phyloP scores from a whole-genome alignment of 2,888 invertebrate genomes.

The Notodonta dromedarius region DNA sequence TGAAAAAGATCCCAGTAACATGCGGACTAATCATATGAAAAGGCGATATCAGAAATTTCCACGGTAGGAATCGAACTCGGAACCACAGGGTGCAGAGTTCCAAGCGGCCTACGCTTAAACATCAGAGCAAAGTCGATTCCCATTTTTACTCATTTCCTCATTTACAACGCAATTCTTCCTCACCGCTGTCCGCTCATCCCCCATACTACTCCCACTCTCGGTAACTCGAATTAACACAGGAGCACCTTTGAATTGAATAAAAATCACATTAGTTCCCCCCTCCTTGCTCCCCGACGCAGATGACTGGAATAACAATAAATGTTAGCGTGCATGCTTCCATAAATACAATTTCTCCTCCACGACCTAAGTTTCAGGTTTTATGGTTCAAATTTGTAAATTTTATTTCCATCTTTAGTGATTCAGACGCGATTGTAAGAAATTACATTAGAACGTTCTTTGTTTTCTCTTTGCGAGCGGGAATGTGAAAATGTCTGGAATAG shows the following conservation, averaged over 20 bases:
- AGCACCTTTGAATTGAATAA: conserved; percentile 66
- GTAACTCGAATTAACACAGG: conserved; percentile 52
- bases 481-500: neutral
- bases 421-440: conserved; percentile 25
- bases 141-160: too few species aligned
- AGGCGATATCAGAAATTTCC: too few species aligned
- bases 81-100: too few species aligned
- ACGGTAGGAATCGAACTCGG: too few species aligned
- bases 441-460: conserved; percentile 15
- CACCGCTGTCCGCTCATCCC: conserved; percentile 7
- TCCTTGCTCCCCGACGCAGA: conserved; percentile 28
- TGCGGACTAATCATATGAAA: too few species aligned
- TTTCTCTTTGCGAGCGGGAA: conserved; percentile 9
- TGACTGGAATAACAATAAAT: conserved; percentile 52
- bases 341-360: conserved; percentile 43
- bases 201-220: conserved; percentile 5
- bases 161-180: too few species aligned
- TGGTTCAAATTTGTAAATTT: conserved; percentile 67
- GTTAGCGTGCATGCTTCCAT: conserved; percentile 53
- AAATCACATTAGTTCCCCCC: conserved; percentile 58
- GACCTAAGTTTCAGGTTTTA: conserved; percentile 52
- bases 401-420: conserved; percentile 51
- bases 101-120: too few species aligned
- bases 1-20: too few species aligned
- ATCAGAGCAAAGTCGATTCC: too few species aligned